A percentile compares a stretch with the other conserved stretches of the same genome.
Evolutionary conservation across 2,113 vertebrate genomes (phyloP).

Genomic region (Rhipidura dahli): DNA sequence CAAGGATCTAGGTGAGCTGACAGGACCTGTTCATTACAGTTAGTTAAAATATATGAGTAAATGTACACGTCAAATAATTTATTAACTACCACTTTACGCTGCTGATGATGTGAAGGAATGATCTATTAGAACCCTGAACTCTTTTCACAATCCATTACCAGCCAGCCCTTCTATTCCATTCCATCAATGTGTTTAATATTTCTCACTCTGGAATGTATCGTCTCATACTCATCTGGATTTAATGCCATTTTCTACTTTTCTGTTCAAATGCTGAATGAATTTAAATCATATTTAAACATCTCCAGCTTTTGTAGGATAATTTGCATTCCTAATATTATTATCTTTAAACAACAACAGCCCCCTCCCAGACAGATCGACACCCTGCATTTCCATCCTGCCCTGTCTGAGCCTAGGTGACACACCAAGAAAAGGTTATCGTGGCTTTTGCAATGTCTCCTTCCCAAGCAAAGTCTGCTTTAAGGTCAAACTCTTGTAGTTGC

Average conservation of each 20-base stretch:
- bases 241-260: slow-evolving; percentile 46
- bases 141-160: slow-evolving; percentile 36
- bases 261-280: slow-evolving; percentile 46
- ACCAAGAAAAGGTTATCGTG: neutral
- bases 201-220: neutral
- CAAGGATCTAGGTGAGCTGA: slow-evolving; percentile 10
- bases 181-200: neutral
- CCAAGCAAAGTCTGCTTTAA: neutral
- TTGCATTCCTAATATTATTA: slow-evolving; percentile 28
- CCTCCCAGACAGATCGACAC: neutral
- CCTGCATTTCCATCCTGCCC: neutral
- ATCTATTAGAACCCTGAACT: slow-evolving; percentile 39
- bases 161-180: neutral
- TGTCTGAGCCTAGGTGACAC: neutral
- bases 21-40: slow-evolving; percentile 24
- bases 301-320: slow-evolving; percentile 15
- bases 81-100: slow-evolving; percentile 38
- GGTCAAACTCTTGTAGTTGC: neutral
- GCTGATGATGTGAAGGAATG: slow-evolving; percentile 36
- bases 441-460: neutral
- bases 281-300: slow-evolving; percentile 64
- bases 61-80: slow-evolving; percentile 40
- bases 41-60: slow-evolving; percentile 43
- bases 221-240: slow-evolving; percentile 30
- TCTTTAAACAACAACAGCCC: neutral